These are phyloP conservation scores for Octopus sinensis DNA, from an alignment of 1,140 invertebrate genomes.

Conservation along the genomic window DNA sequence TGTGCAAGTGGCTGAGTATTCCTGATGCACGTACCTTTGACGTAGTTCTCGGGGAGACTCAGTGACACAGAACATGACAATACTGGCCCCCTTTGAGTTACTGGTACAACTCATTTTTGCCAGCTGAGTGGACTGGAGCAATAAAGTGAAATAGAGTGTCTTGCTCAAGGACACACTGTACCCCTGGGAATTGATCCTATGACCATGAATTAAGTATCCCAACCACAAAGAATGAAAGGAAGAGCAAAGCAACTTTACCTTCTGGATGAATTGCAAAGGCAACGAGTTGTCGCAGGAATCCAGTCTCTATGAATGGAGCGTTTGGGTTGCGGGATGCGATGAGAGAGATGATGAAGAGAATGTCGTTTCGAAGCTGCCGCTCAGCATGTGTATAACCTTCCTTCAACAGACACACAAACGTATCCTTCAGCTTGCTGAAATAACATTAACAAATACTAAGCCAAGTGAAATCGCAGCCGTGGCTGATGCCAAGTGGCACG, in stretches of 20 bases:
- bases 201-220: neutral
- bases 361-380: constrained; percentile 56
- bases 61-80: too few relatives aligned
- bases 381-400: constrained; percentile 56
- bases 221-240: neutral
- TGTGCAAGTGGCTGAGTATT: too few relatives aligned
- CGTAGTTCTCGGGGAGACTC: too few relatives aligned
- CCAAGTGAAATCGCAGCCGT: too few relatives aligned
- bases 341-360: constrained; percentile 51
- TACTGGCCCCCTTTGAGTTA: neutral
- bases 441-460: neutral
- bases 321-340: constrained; percentile 43
- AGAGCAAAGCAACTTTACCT: constrained; percentile 38
- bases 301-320: constrained; percentile 57
- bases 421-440: constrained; percentile 54
- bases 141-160: neutral
- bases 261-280: constrained; percentile 58
- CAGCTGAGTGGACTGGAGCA: neutral
- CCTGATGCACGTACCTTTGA: too few relatives aligned
- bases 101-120: neutral
- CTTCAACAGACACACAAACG: constrained; percentile 54
- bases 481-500: too few relatives aligned
- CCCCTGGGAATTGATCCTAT: neutral
- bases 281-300: constrained; percentile 55
- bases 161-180: neutral